Base-by-base conservation (phyloP, 2,888 invertebrate genomes). In the Drosophila meridiana region DNA sequence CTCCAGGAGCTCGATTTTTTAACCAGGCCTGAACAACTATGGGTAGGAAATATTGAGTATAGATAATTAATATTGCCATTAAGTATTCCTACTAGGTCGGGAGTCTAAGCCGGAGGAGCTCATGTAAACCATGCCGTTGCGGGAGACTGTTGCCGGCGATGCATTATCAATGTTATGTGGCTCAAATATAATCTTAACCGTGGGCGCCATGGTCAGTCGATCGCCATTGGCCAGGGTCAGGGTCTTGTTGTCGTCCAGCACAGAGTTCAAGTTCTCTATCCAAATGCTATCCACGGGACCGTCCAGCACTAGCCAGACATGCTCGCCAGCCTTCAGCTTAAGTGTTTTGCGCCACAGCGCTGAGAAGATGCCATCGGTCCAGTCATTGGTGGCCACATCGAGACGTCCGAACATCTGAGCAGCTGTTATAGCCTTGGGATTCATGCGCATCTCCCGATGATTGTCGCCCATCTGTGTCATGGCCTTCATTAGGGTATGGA, bases 361-460 rank as follows among this genome's bases (percentile, higher is more conserved):
- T 0, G 99, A 98, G 93, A 99, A 99, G 89, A 99, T 98, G 7
- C 99, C 99, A 92, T 99, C 99, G 0, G 99, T 99, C 99, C 99
- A 99, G 91, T 99, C 99, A 91, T 99, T 99, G 2, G 99, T 99
- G 3, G 99, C 98, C 0, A 99, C 99, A 91, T 99, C 99, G 30
- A 99, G 94, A 36, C 98, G 95, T 0, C 99, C 99, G 92, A 99
- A 99, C 99, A 99, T 99, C 94, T 99, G 99, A 0, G 98, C 96
- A 0, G 99, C 97, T 14, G 99, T 99, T 89, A 99, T 99, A 20
- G 99, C 97, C 94, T 99, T 99, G 0, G 99, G 99, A 93, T 99
- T 99, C 99, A 99, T 99, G 79, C 99, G 94, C 98, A 99, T 98
- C 94, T 99, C 99, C 4, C 93, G 96, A 93, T 99, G 98, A 4